phyloP scores from a whole-genome alignment of 1,140 invertebrate genomes.

The Gonatopus flavifemur region DNA sequence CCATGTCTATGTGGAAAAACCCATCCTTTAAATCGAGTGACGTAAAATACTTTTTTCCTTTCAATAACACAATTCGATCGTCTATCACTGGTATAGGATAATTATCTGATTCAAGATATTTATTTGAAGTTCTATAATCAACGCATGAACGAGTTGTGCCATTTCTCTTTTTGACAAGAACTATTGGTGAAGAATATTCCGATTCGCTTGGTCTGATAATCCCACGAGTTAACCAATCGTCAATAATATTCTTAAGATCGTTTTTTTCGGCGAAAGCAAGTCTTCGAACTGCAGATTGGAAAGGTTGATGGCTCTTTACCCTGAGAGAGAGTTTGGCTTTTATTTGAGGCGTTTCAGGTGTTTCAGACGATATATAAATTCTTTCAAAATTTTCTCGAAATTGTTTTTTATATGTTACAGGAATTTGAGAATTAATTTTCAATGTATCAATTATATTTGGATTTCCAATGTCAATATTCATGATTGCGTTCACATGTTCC shows the following conservation, averaged over 20 bases:
- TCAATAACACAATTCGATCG: neutral
- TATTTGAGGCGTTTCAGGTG: neutral
- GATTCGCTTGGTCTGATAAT: neutral
- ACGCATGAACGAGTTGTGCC: neutral
- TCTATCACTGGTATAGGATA: slow-evolving; percentile 20
- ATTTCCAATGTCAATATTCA: neutral
- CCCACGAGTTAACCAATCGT: neutral
- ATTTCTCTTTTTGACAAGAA: neutral
- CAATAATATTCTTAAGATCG: neutral
- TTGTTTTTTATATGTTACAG: neutral
- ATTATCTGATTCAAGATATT: neutral
- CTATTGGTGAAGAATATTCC: neutral
- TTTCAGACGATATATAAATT: neutral
- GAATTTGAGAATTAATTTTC: neutral
- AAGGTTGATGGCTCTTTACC: neutral
- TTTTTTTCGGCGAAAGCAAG: neutral
- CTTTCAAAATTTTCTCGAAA: neutral
- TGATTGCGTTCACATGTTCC: neutral
- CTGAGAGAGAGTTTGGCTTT: neutral
- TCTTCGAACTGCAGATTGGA: neutral
- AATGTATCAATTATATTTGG: neutral
- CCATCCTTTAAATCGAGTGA: neutral
- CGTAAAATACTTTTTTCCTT: neutral
- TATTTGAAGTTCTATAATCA: neutral
- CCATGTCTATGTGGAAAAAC: neutral